Percentiles rank a stretch among this genome's conserved stretches.
Conservation (phyloP, 1,140 invertebrate genomes). For the Conopomorpha cramerella region DNA sequence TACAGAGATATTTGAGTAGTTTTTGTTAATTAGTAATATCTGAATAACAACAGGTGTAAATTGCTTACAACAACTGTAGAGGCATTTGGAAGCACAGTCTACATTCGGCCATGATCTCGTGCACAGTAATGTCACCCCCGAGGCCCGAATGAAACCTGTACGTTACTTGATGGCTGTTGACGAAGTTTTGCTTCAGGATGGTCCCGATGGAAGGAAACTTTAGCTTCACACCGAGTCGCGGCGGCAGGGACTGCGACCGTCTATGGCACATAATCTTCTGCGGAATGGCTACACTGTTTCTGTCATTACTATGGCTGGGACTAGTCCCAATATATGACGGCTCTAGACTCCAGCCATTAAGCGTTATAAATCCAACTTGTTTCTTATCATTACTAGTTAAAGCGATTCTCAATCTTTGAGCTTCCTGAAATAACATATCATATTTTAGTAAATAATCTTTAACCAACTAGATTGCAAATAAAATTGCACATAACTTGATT, state of each 20-base stretch:
- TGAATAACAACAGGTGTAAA: slow-evolving; percentile 6
- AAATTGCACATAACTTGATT: no score
- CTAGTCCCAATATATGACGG: slow-evolving; percentile 72
- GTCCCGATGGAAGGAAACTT: slow-evolving; percentile 68
- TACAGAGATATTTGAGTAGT: slow-evolving; percentile 9
- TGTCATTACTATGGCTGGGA: slow-evolving; percentile 67
- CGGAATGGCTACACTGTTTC: slow-evolving; percentile 30
- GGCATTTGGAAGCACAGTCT: slow-evolving; percentile 85
- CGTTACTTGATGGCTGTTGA: slow-evolving; percentile 78
- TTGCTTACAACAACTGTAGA: slow-evolving; percentile 84
- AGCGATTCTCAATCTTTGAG: slow-evolving; percentile 65
- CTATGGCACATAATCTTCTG: slow-evolving; percentile 70
- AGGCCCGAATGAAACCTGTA: slow-evolving; percentile 91
- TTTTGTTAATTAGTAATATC: slow-evolving; percentile 3
- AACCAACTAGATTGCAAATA: no score
- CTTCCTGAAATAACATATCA: slow-evolving; percentile 61
- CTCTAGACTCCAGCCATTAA: slow-evolving; percentile 82
- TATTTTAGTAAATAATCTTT: no score
- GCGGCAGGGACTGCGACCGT: slow-evolving; percentile 83
- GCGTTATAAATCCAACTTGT: slow-evolving; percentile 80
- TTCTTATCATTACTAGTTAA: slow-evolving; percentile 64
- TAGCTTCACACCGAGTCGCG: slow-evolving; percentile 77
- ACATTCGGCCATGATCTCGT: slow-evolving; percentile 93
- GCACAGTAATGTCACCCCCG: slow-evolving; percentile 88
- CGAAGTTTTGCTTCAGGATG: slow-evolving; percentile 69